These are phyloP conservation scores for Nebria brevicollis DNA, from an alignment of 2,888 invertebrate species.

Conservation along the genomic window DNA sequence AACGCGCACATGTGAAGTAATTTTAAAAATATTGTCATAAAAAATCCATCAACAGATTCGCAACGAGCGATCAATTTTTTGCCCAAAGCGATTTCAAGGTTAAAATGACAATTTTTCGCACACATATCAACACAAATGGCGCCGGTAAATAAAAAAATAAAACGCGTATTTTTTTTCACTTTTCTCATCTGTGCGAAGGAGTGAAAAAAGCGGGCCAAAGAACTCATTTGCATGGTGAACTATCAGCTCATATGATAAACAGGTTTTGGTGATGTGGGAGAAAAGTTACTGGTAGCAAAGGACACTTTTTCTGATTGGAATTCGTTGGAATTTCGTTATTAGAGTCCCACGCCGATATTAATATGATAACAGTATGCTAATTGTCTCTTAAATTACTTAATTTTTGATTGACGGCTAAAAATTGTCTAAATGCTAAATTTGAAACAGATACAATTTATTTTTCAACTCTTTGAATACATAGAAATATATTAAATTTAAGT, in stretches of 20 bases:
- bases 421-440: too few relatives aligned
- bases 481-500: background rate
- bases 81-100: background rate
- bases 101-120: constrained; percentile 1
- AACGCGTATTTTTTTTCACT: background rate
- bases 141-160: constrained; percentile 7
- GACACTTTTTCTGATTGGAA: background rate
- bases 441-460: too few relatives aligned
- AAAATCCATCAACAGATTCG: constrained; percentile 6
- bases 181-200: background rate
- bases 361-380: constrained; percentile 5
- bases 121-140: constrained; percentile 10
- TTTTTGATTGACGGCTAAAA: background rate
- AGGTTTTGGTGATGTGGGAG: constrained; percentile 4
- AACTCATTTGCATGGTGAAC: constrained; percentile 13
- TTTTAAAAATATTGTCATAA: background rate
- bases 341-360: constrained; percentile 6
- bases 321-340: constrained; percentile 9
- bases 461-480: background rate
- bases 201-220: constrained; percentile 5
- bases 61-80: constrained; percentile 1
- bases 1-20: background rate
- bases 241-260: constrained; percentile 17
- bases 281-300: background rate
- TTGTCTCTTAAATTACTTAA: background rate